A percentile compares a stretch with the other conserved stretches of the same genome.
Conservation (phyloP, 2,888 invertebrate genomes). For the Drosophila greeni region DNA sequence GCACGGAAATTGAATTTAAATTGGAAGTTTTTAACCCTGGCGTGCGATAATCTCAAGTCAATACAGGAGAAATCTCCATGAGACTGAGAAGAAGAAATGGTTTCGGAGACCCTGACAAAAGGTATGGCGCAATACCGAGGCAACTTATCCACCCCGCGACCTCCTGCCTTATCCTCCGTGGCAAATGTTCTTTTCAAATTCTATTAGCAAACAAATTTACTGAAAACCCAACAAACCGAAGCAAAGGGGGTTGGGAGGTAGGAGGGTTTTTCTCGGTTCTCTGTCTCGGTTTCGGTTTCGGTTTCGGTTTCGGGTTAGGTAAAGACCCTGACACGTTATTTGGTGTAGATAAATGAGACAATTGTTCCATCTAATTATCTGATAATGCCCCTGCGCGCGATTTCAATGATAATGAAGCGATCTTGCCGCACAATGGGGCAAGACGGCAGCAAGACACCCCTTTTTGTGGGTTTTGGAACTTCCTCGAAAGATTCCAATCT, state of each 20-base stretch:
- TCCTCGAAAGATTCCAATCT: constrained; percentile 31
- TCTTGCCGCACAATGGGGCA: constrained; percentile 37
- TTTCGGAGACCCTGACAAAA: constrained; percentile 43
- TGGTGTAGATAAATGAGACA: constrained; percentile 49
- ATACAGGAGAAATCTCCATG: constrained; percentile 56
- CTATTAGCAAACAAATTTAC: constrained; percentile 72
- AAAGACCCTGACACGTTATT: constrained; percentile 43
- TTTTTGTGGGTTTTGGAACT: constrained; percentile 5
- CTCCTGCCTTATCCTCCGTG: constrained; percentile 31
- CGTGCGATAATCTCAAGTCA: constrained; percentile 70
- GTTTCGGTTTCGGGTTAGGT: constrained; percentile 22
- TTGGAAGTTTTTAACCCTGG: constrained; percentile 75
- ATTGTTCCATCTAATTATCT: constrained; percentile 46
- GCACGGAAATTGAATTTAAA: constrained; percentile 77
- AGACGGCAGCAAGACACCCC: constrained; percentile 7
- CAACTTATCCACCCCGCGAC: constrained; percentile 23
- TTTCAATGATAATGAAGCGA: constrained; percentile 48
- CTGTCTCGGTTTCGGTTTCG: constrained; percentile 23
- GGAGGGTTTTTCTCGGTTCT: constrained; percentile 12
- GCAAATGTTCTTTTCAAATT: constrained; percentile 68
- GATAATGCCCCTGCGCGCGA: constrained; percentile 37
- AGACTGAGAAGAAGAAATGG: constrained; percentile 26
- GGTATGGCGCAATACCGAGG: constrained; percentile 36
- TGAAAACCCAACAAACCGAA: constrained; percentile 22
- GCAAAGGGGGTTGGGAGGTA: constrained; percentile 14